Evolutionary conservation across 1,140 invertebrate genomes (phyloP).

Genomic region (Dryas iulia): DNA sequence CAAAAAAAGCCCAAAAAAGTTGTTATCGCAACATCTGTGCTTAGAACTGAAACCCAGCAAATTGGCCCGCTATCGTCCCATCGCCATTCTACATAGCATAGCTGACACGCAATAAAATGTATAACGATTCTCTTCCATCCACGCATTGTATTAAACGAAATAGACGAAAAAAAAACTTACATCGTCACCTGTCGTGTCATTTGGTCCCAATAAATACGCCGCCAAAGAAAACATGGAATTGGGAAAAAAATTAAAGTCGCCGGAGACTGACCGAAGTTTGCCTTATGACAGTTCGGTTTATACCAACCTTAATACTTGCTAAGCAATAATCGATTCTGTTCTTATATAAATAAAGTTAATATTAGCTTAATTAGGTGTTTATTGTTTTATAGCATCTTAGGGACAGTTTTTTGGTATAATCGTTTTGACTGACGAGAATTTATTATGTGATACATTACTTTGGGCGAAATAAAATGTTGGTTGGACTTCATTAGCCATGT

Average conservation of each 20-base stretch:
- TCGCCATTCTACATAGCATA: slow-evolving; percentile 41
- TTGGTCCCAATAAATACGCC: slow-evolving; percentile 73
- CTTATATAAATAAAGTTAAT: slow-evolving; percentile 4
- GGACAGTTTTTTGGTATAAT: slow-evolving; percentile 65
- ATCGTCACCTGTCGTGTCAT: slow-evolving; percentile 78
- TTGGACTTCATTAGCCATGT: slow-evolving; percentile 69
- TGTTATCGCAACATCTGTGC: slow-evolving; percentile 64
- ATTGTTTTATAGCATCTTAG: slow-evolving; percentile 50
- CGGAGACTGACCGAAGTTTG: slow-evolving; percentile 64
- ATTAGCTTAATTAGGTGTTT: slow-evolving; percentile 24
- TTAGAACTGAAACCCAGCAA: slow-evolving; percentile 58
- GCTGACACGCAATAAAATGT: slow-evolving; percentile 72
- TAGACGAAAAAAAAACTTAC: slow-evolving; percentile 41
- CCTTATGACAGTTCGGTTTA: slow-evolving; percentile 57
- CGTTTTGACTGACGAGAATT: slow-evolving; percentile 77
- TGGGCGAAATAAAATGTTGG: slow-evolving; percentile 66
- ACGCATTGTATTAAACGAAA: slow-evolving; percentile 44
- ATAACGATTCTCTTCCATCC: slow-evolving; percentile 66
- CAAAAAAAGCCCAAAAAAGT: slow-evolving; percentile 24
- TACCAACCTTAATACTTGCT: slow-evolving; percentile 21
- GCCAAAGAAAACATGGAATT: slow-evolving; percentile 74
- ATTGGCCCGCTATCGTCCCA: slow-evolving; percentile 58
- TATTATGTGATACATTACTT: slow-evolving; percentile 74
- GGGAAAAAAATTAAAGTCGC: slow-evolving; percentile 61
- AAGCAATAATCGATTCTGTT: slow-evolving; percentile 18